A percentile compares a stretch with the other conserved stretches of the same genome.
Conservation (phyloP, 1,140 invertebrate species). For the Sminthurides bifidus region DNA sequence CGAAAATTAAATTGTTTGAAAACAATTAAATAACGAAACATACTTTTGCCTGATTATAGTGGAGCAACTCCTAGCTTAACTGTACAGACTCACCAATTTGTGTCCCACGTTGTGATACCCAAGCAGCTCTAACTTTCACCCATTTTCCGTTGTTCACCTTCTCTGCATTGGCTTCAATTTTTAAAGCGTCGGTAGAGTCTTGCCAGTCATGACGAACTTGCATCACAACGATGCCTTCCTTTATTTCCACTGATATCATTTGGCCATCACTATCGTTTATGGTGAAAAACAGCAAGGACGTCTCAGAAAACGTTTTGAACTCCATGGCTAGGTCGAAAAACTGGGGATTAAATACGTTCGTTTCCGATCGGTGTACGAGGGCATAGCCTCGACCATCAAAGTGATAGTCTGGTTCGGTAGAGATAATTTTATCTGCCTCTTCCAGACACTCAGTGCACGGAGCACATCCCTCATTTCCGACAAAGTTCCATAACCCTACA, state of each 20-base stretch:
- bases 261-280: conserved; percentile 59
- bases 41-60: background rate
- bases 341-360: conserved; percentile 63
- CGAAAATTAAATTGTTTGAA: background rate
- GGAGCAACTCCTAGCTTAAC: background rate
- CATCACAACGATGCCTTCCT: conserved; percentile 62
- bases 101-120: conserved; percentile 31
- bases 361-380: conserved; percentile 45
- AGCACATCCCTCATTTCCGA: conserved; percentile 52
- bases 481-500: conserved; percentile 82
- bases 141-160: conserved; percentile 71
- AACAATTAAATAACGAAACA: background rate
- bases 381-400: conserved; percentile 43
- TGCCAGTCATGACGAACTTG: conserved; percentile 54
- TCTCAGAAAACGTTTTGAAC: conserved; percentile 75
- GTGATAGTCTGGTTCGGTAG: conserved; percentile 20
- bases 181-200: conserved; percentile 41
- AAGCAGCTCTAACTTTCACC: conserved; percentile 56
- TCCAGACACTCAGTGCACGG: conserved; percentile 54
- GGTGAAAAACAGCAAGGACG: conserved; percentile 73
- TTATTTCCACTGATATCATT: conserved; percentile 61
- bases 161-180: conserved; percentile 37
- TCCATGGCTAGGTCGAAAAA: conserved; percentile 64
- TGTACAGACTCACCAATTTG: conserved; percentile 31
- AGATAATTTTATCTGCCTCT: background rate